Evolutionary conservation across 2,113 vertebrate genomes (phyloP), one percentile per base, ranked within the genome.

Genomic region (Sterna hirundo): DNA sequence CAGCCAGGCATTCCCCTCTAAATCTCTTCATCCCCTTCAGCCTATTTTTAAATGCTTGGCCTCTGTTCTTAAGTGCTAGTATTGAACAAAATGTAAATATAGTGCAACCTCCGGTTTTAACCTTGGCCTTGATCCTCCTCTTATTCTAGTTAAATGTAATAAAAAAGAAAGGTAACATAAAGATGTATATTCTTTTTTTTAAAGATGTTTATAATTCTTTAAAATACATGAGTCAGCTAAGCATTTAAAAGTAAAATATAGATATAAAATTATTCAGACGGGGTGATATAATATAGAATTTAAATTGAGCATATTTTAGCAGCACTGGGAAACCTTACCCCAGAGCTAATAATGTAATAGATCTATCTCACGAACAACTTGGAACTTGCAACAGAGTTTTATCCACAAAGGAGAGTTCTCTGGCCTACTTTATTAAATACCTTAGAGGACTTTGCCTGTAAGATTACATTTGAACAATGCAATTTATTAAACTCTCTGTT

Each of bases 191-290:
- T 84, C 34, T 72, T 91, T 42, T 75, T 27, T 89, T 80, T 47
- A 58, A 78, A 92, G 22, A 85, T 79, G 72, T 96, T 94, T 94
- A 80, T 91, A 86, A 95, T 87, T 94, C 93, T 94, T 96, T 90
- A 95, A 95, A 97, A 94, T 83, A 81, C 93, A 80, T 95, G 94
- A 96, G 74, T 95, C 92, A 97, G 95, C 91, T 84, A 86, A 93
- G 91, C 90, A 98, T 98, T 96, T 96, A 93, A 97, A 97, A 96
- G 87, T 97, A 97, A 97, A 96, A 97, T 97, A 97, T 90, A 96
- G 94, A 95, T 88, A 96, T 88, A 94, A 97, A 97, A 98, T 96
- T 97, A 96, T 96, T 96, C 91, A 95, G 92, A 96, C 0, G 1
- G 51, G 77, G 55, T 88, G 95, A 90, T 91, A 97, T 83, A 96